Conservation (phyloP, 2,888 invertebrate species). For the Xanthorhoe designata region DNA sequence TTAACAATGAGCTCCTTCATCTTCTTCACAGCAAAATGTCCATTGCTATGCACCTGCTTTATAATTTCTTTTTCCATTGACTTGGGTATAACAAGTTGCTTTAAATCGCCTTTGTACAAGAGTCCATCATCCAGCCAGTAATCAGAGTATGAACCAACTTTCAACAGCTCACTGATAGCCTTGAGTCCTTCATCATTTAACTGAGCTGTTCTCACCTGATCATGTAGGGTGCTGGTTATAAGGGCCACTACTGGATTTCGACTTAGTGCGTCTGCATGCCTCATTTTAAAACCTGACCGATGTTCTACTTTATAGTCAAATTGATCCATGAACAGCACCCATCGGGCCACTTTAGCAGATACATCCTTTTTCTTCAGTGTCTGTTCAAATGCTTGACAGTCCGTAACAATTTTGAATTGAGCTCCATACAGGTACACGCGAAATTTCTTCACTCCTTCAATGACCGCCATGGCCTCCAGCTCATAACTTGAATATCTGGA, state of each 20-base stretch:
- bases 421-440: conserved; percentile 40
- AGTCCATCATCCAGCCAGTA: conserved; percentile 44
- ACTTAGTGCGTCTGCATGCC: conserved; percentile 41
- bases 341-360: conserved; percentile 31
- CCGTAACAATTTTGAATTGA: conserved; percentile 31
- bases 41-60: conserved; percentile 37
- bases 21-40: conserved; percentile 44
- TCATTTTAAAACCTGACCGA: conserved; percentile 34
- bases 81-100: conserved; percentile 36
- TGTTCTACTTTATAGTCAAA: conserved; percentile 39
- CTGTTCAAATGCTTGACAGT: conserved; percentile 25
- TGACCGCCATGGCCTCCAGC: conserved; percentile 45
- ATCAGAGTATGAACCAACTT: conserved; percentile 19
- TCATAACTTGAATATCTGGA: conserved; percentile 46
- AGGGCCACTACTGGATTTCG: conserved; percentile 23
- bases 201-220: conserved; percentile 34
- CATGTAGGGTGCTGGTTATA: conserved; percentile 21
- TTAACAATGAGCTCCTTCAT: background rate
- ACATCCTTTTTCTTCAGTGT: conserved; percentile 36
- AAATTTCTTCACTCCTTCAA: conserved; percentile 38
- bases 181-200: conserved; percentile 39
- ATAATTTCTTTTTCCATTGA: conserved; percentile 47
- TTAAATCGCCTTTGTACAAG: conserved; percentile 40
- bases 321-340: conserved; percentile 37
- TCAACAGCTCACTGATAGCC: conserved; percentile 38